Conservation (phyloP, 2,113 vertebrate species). For the Periophthalmus modestus region DNA sequence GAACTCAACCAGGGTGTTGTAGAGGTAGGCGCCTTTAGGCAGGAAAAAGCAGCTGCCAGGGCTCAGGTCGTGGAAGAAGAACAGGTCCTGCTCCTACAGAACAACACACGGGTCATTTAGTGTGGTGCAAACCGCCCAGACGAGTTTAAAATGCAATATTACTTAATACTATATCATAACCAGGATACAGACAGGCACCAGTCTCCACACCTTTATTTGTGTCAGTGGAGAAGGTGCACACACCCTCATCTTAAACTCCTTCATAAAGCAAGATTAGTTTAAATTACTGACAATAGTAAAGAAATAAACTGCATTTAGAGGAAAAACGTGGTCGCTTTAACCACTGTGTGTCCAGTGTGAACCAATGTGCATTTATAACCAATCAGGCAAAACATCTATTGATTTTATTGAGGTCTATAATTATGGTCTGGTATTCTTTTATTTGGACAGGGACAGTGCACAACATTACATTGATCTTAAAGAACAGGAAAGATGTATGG, state of each 20-base stretch:
- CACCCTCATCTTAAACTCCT: background rate
- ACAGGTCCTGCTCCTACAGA: conserved; percentile 93
- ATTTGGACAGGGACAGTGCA: too few species aligned
- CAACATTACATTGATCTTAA: too few species aligned
- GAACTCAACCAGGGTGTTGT: conserved; percentile 90
- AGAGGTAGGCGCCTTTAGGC: conserved; percentile 94
- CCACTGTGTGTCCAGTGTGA: too few species aligned
- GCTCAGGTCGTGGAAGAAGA: conserved; percentile 98
- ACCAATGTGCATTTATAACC: too few species aligned
- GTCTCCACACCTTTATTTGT: conserved; percentile 9
- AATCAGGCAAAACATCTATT: too few species aligned
- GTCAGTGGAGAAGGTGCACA: conserved; percentile 5
- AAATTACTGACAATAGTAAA: too few species aligned
- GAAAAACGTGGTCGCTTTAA: too few species aligned
- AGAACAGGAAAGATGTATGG: too few species aligned
- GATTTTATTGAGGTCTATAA: too few species aligned
- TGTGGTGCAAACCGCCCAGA: background rate
- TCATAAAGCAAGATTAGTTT: too few species aligned
- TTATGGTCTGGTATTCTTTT: too few species aligned
- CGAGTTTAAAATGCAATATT: conserved; percentile 18
- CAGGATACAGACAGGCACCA: background rate
- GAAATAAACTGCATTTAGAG: too few species aligned
- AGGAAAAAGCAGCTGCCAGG: conserved; percentile 98
- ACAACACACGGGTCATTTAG: conserved; percentile 23
- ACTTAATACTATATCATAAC: background rate